Percentiles rank a stretch among this genome's conserved stretches.
These are phyloP conservation scores for Capricornis sumatraensis DNA, from an alignment of 2,113 vertebrate species.

Conservation along the genomic window DNA sequence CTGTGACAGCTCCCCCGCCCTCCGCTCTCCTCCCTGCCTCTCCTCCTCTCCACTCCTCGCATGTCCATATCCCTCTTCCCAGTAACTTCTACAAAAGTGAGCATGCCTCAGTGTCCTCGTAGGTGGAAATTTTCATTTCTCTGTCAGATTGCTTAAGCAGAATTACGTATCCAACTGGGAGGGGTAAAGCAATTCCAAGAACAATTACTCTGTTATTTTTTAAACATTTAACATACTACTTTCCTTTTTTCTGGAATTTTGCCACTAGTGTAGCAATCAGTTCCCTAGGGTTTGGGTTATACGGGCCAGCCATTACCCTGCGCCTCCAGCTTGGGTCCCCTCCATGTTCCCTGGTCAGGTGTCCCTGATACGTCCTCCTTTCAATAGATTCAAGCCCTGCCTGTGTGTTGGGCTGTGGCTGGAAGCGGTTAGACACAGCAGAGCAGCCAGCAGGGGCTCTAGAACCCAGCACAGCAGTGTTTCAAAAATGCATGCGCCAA, in stretches of 20 bases:
- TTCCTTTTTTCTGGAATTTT: background rate
- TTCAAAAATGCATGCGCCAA: background rate
- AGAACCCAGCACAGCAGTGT: background rate
- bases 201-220: conserved; percentile 37
- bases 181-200: conserved; percentile 9
- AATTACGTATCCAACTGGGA: background rate
- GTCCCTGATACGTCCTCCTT: background rate
- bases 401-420: too few species aligned
- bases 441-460: background rate
- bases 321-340: background rate
- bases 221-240: background rate
- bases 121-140: background rate
- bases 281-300: background rate
- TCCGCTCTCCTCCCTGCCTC: background rate
- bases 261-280: background rate
- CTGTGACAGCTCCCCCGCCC: background rate
- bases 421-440: background rate
- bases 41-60: background rate
- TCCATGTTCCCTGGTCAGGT: background rate
- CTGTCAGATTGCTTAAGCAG: conserved; percentile 17
- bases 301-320: background rate
- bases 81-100: background rate
- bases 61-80: background rate
- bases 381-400: background rate
- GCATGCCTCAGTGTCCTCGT: background rate